Evolutionary conservation across 2,888 invertebrate genomes (phyloP).

Genomic region (Flexamia atlantica): DNA sequence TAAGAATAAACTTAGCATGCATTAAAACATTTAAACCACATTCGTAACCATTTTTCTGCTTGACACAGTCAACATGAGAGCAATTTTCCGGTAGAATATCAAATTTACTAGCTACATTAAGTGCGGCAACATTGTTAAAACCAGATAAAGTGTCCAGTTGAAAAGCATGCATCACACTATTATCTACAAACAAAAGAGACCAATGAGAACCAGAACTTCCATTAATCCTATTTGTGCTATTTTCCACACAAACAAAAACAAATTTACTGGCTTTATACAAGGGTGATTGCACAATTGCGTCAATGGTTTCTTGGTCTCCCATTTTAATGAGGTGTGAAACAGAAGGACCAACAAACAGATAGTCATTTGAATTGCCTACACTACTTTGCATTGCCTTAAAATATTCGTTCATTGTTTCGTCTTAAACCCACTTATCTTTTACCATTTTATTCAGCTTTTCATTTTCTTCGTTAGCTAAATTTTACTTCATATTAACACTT

Average conservation of each 20-base stretch:
- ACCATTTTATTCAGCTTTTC: neutral
- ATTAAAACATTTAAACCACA: constrained; percentile 30
- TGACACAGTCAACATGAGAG: neutral
- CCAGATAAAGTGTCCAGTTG: neutral
- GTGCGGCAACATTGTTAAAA: constrained; percentile 24
- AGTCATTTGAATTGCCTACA: neutral
- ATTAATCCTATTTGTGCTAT: neutral
- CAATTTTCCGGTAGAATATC: neutral
- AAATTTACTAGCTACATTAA: neutral
- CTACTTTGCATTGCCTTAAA: constrained; percentile 7
- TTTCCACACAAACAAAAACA: constrained; percentile 10
- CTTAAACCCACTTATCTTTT: constrained; percentile 23
- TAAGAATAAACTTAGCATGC: constrained; percentile 29
- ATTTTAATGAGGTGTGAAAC: constrained; percentile 7
- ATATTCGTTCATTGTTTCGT: neutral
- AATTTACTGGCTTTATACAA: constrained; percentile 5
- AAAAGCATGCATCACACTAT: neutral
- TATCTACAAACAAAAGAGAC: constrained; percentile 36
- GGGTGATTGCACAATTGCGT: neutral
- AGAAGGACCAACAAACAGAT: constrained; percentile 8
- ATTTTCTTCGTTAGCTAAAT: constrained; percentile 1
- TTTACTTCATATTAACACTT: neutral
- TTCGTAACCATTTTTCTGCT: constrained; percentile 11
- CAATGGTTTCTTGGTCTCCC: constrained; percentile 2
- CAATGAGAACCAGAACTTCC: constrained; percentile 28